phyloP scores from a whole-genome alignment of 1,140 invertebrate genomes.

The Drosophila malerkotliana region DNA sequence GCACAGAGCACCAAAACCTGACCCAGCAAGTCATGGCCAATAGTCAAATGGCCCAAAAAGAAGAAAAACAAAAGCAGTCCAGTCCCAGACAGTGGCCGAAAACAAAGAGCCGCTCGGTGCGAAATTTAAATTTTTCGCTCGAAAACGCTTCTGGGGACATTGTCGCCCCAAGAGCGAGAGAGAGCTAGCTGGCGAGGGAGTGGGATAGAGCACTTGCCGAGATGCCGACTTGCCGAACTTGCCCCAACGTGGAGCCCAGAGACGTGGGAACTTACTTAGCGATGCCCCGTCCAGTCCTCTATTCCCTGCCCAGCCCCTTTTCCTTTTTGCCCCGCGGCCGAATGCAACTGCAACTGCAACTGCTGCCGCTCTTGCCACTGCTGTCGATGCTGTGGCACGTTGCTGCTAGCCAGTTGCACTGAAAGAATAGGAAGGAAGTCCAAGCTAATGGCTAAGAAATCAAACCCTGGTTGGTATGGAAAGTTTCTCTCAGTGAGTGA shows the following conservation, averaged over 20 bases:
- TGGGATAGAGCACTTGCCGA: conserved; percentile 23
- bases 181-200: not conserved
- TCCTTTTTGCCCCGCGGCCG: conserved; percentile 27
- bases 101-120: conserved; percentile 73
- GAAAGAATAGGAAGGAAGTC: not conserved
- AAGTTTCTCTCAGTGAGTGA: conserved; percentile 9
- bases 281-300: conserved; percentile 18
- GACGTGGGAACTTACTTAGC: conserved; percentile 72
- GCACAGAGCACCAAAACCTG: conserved; percentile 37
- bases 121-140: conserved; percentile 82
- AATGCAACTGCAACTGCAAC: conserved; percentile 17
- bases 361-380: conserved; percentile 10
- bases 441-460: not conserved
- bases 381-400: conserved; percentile 15
- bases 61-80: conserved; percentile 3
- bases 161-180: conserved; percentile 36
- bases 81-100: conserved; percentile 20
- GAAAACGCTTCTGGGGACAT: conserved; percentile 81
- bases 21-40: conserved; percentile 54
- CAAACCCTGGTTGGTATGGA: not conserved
- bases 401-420: conserved; percentile 21
- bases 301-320: not conserved
- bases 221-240: too few species aligned
- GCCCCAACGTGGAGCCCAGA: conserved; percentile 9
- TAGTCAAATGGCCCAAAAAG: conserved; percentile 6